These are phyloP conservation scores for Hippolais icterina DNA, from an alignment of 2,113 vertebrate species.

Conservation along the genomic window DNA sequence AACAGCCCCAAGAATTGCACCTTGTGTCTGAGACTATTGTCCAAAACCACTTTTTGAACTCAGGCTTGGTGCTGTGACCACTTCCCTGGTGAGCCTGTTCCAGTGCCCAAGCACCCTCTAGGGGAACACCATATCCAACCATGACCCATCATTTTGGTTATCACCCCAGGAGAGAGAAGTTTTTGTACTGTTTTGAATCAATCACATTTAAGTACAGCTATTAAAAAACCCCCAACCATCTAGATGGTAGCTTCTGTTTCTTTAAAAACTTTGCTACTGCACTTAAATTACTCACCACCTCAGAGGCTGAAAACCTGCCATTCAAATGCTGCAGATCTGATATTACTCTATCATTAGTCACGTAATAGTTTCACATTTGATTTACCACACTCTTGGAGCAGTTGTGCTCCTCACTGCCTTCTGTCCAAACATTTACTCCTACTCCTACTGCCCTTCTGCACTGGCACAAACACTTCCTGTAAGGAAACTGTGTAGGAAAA, in stretches of 20 bases:
- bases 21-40: background rate
- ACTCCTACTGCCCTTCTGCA: background rate
- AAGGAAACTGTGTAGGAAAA: background rate
- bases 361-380: background rate
- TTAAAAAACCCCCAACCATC: rapidly evolving
- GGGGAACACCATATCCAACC: background rate
- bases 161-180: rapidly evolving
- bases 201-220: background rate
- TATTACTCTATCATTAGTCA: background rate
- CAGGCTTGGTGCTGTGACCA: background rate
- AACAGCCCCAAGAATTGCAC: background rate
- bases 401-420: background rate
- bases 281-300: background rate
- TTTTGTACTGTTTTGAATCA: background rate
- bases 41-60: background rate
- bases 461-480: background rate
- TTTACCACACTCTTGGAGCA: background rate
- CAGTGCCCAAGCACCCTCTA: background rate
- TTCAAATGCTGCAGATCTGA: background rate
- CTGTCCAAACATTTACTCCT: background rate
- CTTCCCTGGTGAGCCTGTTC: background rate
- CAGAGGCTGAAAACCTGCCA: background rate
- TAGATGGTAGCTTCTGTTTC: background rate
- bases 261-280: background rate
- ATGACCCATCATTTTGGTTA: background rate